Evolutionary conservation across 2,888 invertebrate genomes (phyloP).

Genomic region (Mesoligia furuncula): DNA sequence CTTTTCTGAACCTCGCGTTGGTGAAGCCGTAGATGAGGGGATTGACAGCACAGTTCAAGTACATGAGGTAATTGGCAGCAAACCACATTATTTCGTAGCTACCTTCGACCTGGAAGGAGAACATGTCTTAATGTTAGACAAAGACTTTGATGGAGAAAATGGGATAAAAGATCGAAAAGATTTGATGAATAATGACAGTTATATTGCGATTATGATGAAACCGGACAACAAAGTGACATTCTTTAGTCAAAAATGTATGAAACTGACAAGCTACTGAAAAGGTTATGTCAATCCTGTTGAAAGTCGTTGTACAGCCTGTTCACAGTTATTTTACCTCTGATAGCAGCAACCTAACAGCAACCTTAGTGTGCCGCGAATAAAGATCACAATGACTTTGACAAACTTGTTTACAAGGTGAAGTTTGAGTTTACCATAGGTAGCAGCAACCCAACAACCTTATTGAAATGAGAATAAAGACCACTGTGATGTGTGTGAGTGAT

Average conservation of each 20-base stretch:
- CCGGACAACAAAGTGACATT: not conserved
- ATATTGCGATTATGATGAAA: not conserved
- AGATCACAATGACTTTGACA: too few relatives aligned
- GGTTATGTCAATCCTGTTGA: not conserved
- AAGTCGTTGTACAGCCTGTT: too few relatives aligned
- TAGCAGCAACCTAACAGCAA: too few relatives aligned
- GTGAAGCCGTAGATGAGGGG: constrained; percentile 94
- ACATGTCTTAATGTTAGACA: not conserved
- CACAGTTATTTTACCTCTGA: too few relatives aligned
- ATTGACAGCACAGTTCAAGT: constrained; percentile 93
- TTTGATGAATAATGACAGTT: not conserved
- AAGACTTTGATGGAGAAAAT: not conserved
- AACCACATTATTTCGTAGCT: constrained; percentile 92
- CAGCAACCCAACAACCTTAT: too few relatives aligned
- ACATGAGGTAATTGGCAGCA: constrained; percentile 92
- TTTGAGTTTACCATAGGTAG: too few relatives aligned
- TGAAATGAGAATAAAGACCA: too few relatives aligned
- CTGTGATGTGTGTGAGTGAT: too few relatives aligned
- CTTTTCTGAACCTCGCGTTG: constrained; percentile 92
- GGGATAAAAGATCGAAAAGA: not conserved
- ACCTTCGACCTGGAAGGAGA: constrained; percentile 86
- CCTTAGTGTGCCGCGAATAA: too few relatives aligned
- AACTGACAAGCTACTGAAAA: not conserved
- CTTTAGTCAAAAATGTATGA: not conserved
- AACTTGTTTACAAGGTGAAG: too few relatives aligned